Evolutionary conservation across 1,140 invertebrate genomes (phyloP).

Genomic region (Plutomurus gul): DNA sequence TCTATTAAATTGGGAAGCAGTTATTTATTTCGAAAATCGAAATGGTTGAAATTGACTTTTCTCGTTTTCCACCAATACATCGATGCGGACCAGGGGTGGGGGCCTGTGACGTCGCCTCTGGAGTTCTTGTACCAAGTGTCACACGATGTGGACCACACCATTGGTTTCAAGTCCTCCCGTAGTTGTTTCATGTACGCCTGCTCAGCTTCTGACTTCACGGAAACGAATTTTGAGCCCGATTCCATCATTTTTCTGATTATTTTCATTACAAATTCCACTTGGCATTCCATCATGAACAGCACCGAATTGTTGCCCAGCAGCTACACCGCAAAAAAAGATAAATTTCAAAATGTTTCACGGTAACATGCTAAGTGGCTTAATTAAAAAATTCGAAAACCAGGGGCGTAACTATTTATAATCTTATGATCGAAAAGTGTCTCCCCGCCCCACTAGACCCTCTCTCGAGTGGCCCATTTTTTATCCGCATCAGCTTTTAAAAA

Average conservation of each 20-base stretch:
- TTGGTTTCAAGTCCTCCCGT: neutral
- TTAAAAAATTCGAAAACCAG: too few species aligned
- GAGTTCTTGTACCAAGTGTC: neutral
- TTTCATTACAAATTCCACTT: neutral
- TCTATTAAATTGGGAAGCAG: too few species aligned
- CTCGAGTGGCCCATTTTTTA: too few species aligned
- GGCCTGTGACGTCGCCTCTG: neutral
- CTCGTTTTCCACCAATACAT: neutral
- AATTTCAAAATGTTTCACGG: neutral
- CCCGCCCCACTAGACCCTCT: too few species aligned
- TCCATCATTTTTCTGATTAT: neutral
- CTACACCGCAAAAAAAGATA: neutral
- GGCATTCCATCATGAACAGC: constrained; percentile 7
- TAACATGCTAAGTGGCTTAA: too few species aligned
- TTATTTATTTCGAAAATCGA: neutral
- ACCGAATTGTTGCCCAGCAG: neutral
- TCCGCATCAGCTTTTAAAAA: too few species aligned
- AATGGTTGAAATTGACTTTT: neutral
- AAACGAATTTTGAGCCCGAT: neutral
- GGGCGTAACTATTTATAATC: too few species aligned
- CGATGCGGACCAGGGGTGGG: neutral
- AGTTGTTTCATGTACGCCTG: neutral
- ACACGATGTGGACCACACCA: neutral
- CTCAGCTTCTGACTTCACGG: neutral
- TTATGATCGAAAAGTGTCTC: too few species aligned